A percentile compares a stretch with the other conserved stretches of the same genome.
These are phyloP conservation scores for Cynodonichthys magdalenae DNA, from an alignment of 2,797 vertebrate species.

Conservation along the genomic window DNA sequence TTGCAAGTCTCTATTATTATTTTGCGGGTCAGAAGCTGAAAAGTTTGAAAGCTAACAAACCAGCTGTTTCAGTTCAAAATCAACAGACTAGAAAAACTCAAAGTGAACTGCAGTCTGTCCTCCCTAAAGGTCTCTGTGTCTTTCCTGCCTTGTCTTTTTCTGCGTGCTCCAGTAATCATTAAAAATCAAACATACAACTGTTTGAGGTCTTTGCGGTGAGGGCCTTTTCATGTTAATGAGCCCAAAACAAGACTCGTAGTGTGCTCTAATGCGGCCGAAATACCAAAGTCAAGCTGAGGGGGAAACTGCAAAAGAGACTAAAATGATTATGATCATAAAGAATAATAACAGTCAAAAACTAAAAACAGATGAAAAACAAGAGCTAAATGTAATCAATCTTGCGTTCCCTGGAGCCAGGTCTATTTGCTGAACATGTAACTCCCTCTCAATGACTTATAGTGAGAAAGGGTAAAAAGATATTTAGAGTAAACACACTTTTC, in stretches of 20 bases:
- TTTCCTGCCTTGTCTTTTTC: conserved; percentile 22
- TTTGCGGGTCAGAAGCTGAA: neutral
- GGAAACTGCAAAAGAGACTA: conserved; percentile 7
- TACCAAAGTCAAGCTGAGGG: conserved; percentile 7
- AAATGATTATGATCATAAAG: conserved; percentile 33
- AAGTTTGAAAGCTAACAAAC: neutral
- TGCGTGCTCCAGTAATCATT: conserved; percentile 31
- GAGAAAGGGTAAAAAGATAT: conserved; percentile 38
- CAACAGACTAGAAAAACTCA: conserved; percentile 50
- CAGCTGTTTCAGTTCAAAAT: conserved; percentile 30
- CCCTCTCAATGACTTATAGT: conserved; percentile 21
- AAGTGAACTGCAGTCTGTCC: conserved; percentile 50
- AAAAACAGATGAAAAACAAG: conserved; percentile 45
- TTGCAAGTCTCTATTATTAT: neutral
- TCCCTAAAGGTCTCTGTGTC: conserved; percentile 26
- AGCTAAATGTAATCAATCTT: conserved; percentile 13
- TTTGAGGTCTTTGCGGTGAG: conserved; percentile 51
- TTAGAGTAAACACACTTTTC: conserved; percentile 13
- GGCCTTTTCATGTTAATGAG: conserved; percentile 35
- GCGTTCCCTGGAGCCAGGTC: conserved; percentile 27
- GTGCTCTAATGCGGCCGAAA: conserved; percentile 17
- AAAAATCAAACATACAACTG: conserved; percentile 34
- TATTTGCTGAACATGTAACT: neutral
- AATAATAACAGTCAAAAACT: conserved; percentile 42
- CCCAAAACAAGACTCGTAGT: conserved; percentile 10